These are phyloP conservation scores for Takifugu ocellatus DNA, from an alignment of 2,797 vertebrate genomes.

Conservation along the genomic window DNA sequence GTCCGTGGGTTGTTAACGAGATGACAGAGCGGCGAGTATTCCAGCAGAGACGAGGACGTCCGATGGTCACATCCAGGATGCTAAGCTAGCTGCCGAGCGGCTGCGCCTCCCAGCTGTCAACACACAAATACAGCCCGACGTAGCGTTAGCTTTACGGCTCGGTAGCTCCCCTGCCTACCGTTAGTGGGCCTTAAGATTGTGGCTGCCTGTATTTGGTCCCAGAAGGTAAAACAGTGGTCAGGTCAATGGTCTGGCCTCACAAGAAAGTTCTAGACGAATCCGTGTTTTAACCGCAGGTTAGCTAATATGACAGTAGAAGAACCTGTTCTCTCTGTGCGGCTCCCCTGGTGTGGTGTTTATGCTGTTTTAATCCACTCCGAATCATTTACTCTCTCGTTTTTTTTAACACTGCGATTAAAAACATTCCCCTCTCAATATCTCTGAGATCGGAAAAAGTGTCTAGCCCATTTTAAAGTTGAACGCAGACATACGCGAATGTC, in stretches of 20 bases:
- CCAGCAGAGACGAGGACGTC: constrained; percentile 1
- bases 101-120: constrained; percentile 61
- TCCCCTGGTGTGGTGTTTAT: too few species aligned
- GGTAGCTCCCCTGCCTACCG: not conserved
- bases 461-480: too few species aligned
- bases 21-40: constrained; percentile 3
- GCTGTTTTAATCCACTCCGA: too few species aligned
- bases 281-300: constrained; percentile 24
- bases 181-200: not conserved
- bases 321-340: too few species aligned
- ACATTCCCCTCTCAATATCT: too few species aligned
- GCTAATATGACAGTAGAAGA: constrained; percentile 16
- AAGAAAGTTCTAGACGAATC: constrained; percentile 29
- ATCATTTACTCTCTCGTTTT: too few species aligned
- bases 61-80: constrained; percentile 38
- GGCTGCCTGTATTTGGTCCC: not conserved
- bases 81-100: constrained; percentile 59
- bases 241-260: not conserved
- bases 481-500: too few species aligned
- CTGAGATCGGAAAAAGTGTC: too few species aligned
- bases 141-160: constrained; percentile 21
- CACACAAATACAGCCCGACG: constrained; percentile 27
- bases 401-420: too few species aligned
- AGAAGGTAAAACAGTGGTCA: too few species aligned
- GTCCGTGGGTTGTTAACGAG: not conserved